Evolutionary conservation across 2,888 invertebrate genomes (phyloP), one percentile per base, ranked within the genome.

Genomic region (Chironomus tentans): DNA sequence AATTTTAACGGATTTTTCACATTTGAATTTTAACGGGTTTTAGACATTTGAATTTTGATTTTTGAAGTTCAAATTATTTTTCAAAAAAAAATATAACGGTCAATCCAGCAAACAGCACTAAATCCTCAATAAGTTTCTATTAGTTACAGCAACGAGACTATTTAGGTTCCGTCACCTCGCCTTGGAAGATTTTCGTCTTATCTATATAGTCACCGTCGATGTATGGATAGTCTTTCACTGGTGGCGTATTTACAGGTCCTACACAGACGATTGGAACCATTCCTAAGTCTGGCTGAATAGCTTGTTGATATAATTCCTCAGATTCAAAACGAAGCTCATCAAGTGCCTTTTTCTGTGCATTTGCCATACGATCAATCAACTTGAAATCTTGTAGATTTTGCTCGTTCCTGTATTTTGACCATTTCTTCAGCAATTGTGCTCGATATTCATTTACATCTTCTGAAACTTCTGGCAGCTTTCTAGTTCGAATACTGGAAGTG

Each of bases 121-220:
- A 10, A 10, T 38, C 38, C 38, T 4, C 38, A 38, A 38, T 10
- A 38, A 10, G 10, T 0, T 38, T 10, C 38, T 38, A 38, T 38
- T 38, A 38, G 10, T 38, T 38, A 38, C 38, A 38, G 7, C 10
- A 38, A 38, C 1, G 38, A 38, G 10, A 38, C 2, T 38, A 38
- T 77, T 78, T 87, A 87, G 77, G 90, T 87, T 56, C 56, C n/a
- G 92, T 93, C 94, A 81, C 91, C 92, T 74, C 74, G 0, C 74
- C 74, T 21, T 74, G 48, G 15, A 47, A 74, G 3, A 21, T 7
- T 82, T 88, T 92, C 0, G 94, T 90, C 46, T 92, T 85, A 82
- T 97, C 92, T 22, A 89, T 82, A 81, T 95, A 97, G 80, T 97
- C 95, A 56, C 98, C 98, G 84, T 98, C 97, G 0, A 94, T 93